Evolutionary conservation across 2,888 invertebrate genomes (phyloP).

Genomic region (Ethmia dodecea): DNA sequence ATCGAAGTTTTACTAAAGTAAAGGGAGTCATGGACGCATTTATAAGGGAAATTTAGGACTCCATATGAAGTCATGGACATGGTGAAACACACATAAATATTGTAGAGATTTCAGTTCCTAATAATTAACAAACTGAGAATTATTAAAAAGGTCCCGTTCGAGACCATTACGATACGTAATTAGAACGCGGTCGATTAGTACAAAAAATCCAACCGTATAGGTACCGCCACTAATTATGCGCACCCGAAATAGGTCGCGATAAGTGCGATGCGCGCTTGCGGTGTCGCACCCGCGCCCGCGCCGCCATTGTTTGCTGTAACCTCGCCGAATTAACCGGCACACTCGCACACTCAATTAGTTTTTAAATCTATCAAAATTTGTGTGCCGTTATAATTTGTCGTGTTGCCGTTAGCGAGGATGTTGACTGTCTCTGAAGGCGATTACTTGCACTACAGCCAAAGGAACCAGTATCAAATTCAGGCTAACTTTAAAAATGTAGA

Average conservation of each 20-base stretch:
- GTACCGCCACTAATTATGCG: slow-evolving; percentile 40
- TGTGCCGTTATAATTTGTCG: background rate
- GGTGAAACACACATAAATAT: background rate
- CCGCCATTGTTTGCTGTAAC: slow-evolving; percentile 13
- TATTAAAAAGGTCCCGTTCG: too few species aligned
- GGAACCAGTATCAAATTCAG: background rate
- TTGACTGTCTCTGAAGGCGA: background rate
- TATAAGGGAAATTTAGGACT: background rate
- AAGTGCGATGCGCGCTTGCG: slow-evolving; percentile 26
- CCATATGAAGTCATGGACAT: background rate
- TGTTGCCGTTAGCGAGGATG: background rate
- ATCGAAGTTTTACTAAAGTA: background rate
- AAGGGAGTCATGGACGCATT: background rate
- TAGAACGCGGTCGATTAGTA: slow-evolving; percentile 25
- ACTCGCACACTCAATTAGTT: background rate
- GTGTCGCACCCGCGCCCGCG: slow-evolving; percentile 4
- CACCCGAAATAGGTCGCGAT: slow-evolving; percentile 43
- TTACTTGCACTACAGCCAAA: background rate
- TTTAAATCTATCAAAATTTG: background rate
- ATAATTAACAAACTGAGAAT: background rate
- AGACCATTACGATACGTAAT: slow-evolving; percentile 6
- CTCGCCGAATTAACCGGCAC: slow-evolving; percentile 5
- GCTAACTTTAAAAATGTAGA: background rate
- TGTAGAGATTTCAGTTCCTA: background rate
- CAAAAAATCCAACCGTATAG: slow-evolving; percentile 23